Percentiles rank a stretch among this genome's conserved stretches.
Conservation (phyloP, 2,113 vertebrate genomes). For the Corythornis vintsioides region DNA sequence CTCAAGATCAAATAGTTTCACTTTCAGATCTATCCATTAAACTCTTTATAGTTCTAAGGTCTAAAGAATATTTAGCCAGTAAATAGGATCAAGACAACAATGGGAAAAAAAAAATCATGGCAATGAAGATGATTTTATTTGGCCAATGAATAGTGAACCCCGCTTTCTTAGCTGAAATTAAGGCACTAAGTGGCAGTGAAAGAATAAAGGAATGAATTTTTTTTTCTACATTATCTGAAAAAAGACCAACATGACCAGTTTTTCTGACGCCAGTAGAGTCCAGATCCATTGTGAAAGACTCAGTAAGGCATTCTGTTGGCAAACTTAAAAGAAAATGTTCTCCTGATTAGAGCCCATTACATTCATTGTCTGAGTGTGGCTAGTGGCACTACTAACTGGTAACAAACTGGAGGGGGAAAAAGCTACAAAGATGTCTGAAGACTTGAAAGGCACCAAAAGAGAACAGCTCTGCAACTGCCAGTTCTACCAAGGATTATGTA, state of each 20-base stretch:
- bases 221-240: conserved; percentile 26
- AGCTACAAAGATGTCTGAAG: conserved; percentile 61
- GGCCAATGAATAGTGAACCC: conserved; percentile 72
- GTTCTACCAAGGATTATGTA: conserved; percentile 64
- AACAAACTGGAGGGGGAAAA: conserved; percentile 40
- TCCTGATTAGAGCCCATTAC: conserved; percentile 75
- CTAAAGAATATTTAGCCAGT: conserved; percentile 68
- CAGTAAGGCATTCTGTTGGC: conserved; percentile 82
- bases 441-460: conserved; percentile 79
- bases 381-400: conserved; percentile 58
- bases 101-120: conserved; percentile 45
- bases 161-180: conserved; percentile 79
- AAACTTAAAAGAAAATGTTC: conserved; percentile 74
- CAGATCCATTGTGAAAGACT: conserved; percentile 65
- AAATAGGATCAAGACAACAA: conserved; percentile 47
- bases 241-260: conserved; percentile 14
- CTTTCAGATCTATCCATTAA: conserved; percentile 68
- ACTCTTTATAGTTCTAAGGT: conserved; percentile 59
- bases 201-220: conserved; percentile 62
- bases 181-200: conserved; percentile 83
- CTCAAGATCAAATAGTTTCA: conserved; percentile 35
- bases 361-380: conserved; percentile 76
- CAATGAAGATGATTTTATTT: conserved; percentile 69
- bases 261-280: conserved; percentile 65
- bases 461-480: conserved; percentile 75